Base-by-base conservation (phyloP, 2,797 vertebrate genomes). In the Enteromius anoplus region DNA sequence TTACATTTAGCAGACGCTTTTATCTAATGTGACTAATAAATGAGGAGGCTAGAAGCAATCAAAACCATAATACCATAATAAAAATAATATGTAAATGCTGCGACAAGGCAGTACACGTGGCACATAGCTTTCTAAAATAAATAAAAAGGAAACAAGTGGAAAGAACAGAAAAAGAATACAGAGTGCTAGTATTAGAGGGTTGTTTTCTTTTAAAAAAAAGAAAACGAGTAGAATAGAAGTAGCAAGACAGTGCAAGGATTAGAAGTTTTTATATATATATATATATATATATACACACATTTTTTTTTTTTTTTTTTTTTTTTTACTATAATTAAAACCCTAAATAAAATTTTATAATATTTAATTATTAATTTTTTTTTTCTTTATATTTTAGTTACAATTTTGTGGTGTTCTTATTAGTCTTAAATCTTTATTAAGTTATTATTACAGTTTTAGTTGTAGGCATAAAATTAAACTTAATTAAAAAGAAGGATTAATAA, bases 381-480 rank as follows among this genome's bases (percentile, higher is more conserved):
- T 1, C 26, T 26, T 26, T 26, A 26, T 26, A 15, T 70, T 26
- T 5, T 26, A 17, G 14, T 70, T 70, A 2, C 3, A 49, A 29
- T 71, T 29, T 29, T 49, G 45, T 71, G 8, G 3, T 3, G 14
- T 47, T 15, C 3, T 17, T 47, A 26, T 71, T 2, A 17, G 15
- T 47, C 9, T 15, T 45, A 26, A 23, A 6, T 14, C 1, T 45
- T 42, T 49, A 8, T 55, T 9, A n/a, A 58, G 53, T 55, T 65
- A 70, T 70, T 71, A 47, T 71, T 71, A 47, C 1, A 47, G 7
- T 71, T 71, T 69, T 42, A 69, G 4, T n/a, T 68, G 19, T n/a
- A 66, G 53, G 21, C 21, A 69, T 14, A 3, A n/a, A 23, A 17
- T 32, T 7, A 15, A 62, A 29, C 12, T 2, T 29, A 62, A 62